Evolutionary conservation across 1,140 invertebrate species (phyloP).

Genomic region (Pseudachorutes palmiensis): DNA sequence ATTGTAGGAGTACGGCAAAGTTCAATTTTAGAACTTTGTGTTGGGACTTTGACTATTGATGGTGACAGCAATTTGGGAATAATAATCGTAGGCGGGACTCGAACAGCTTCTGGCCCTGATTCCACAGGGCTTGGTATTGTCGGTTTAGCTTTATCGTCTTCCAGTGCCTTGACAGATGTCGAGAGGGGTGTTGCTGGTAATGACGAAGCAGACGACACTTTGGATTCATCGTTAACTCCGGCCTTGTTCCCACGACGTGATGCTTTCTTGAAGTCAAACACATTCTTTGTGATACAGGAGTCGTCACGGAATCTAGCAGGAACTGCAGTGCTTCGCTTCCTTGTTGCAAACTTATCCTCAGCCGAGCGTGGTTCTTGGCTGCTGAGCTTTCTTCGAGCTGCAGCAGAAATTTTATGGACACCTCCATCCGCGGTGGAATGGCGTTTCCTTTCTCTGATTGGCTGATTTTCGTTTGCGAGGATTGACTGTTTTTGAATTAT

Average conservation of each 20-base stretch:
- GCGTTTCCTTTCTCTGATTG: not conserved
- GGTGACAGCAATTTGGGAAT: too few species aligned
- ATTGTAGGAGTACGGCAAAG: constrained; percentile 31
- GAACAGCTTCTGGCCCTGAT: too few species aligned
- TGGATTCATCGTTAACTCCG: not conserved
- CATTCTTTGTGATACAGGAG: constrained; percentile 25
- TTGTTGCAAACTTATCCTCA: not conserved
- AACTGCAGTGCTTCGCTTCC: constrained; percentile 21
- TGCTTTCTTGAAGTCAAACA: constrained; percentile 30
- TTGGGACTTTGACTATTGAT: not conserved
- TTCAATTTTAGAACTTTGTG: not conserved
- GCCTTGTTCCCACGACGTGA: not conserved
- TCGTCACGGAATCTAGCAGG: constrained; percentile 31
- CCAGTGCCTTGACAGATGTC: not conserved
- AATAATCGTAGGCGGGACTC: too few species aligned
- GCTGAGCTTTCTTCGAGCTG: too few species aligned
- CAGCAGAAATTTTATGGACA: too few species aligned
- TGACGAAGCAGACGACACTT: not conserved
- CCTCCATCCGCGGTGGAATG: not conserved
- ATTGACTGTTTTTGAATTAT: constrained; percentile 7
- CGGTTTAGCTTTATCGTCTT: not conserved
- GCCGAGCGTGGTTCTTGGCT: not conserved
- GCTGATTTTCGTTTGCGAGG: not conserved
- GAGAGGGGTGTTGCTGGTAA: not conserved
- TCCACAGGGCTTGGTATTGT: too few species aligned